Conservation (phyloP, 2,113 vertebrate genomes). For the Leucopternis melanops region DNA sequence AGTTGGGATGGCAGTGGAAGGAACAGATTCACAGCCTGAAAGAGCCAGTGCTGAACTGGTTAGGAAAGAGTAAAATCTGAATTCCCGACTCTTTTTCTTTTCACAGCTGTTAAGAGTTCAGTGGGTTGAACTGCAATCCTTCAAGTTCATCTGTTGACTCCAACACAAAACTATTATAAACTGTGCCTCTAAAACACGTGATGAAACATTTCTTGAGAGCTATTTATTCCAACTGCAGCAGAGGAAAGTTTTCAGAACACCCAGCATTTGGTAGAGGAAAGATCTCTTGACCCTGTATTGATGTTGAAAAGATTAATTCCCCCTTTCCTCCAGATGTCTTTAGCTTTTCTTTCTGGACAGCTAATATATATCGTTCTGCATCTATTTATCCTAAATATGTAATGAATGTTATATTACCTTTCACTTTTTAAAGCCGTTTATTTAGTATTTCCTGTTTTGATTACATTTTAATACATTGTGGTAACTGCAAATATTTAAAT, state of each 20-base stretch:
- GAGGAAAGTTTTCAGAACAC: slow-evolving; percentile 67
- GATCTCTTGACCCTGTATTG: too few species aligned
- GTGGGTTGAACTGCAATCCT: slow-evolving; percentile 66
- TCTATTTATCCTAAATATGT: not conserved
- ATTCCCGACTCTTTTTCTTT: slow-evolving; percentile 49
- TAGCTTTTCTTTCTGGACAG: not conserved
- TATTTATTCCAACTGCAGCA: slow-evolving; percentile 74
- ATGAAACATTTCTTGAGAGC: slow-evolving; percentile 71
- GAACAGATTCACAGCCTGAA: not conserved
- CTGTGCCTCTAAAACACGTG: slow-evolving; percentile 75
- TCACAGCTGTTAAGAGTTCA: slow-evolving; percentile 69
- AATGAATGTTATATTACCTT: not conserved
- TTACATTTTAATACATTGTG: not conserved
- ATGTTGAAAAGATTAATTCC: not conserved
- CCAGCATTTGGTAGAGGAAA: too few species aligned
- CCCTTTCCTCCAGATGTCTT: not conserved
- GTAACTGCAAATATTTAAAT: not conserved
- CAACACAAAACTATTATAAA: slow-evolving; percentile 73
- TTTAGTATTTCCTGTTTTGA: not conserved
- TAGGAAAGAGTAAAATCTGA: slow-evolving; percentile 31
- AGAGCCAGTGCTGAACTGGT: not conserved
- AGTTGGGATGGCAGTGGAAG: not conserved
- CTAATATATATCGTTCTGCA: not conserved
- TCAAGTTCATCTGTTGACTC: slow-evolving; percentile 68
- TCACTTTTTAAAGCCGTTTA: not conserved